These are phyloP conservation scores for Diadumene lineata DNA, from an alignment of 92 coral and sea anemone species.

Conservation along the genomic window DNA sequence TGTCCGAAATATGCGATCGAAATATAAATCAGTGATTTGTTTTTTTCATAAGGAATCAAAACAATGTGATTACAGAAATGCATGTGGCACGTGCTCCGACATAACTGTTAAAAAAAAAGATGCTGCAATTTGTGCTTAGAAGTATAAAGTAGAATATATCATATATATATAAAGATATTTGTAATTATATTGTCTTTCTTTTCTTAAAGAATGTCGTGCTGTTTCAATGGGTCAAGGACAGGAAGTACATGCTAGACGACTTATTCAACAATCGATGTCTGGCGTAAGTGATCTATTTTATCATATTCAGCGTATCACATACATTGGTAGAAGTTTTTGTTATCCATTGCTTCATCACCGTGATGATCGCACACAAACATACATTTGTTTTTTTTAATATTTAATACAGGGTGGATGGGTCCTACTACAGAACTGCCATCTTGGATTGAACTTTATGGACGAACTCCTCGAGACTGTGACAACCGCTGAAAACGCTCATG, in stretches of 20 bases:
- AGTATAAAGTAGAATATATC: too few relatives aligned
- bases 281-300: slow-evolving; percentile 42
- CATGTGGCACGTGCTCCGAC: too few relatives aligned
- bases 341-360: too few relatives aligned
- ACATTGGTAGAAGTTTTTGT: too few relatives aligned
- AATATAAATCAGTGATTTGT: background rate
- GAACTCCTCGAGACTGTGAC: slow-evolving; percentile 85
- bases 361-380: too few relatives aligned
- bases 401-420: slow-evolving; percentile 83
- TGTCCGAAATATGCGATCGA: background rate
- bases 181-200: background rate
- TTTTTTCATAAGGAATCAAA: too few relatives aligned
- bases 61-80: too few relatives aligned
- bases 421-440: slow-evolving; percentile 82
- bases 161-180: background rate
- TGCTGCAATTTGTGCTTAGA: too few relatives aligned
- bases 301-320: background rate
- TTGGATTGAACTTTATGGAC: slow-evolving; percentile 88
- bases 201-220: slow-evolving; percentile 74
- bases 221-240: slow-evolving; percentile 95
- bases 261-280: slow-evolving; percentile 85
- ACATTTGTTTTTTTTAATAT: background rate
- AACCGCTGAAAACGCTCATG: slow-evolving; percentile 67
- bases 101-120: too few relatives aligned
- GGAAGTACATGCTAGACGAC: slow-evolving; percentile 86